A percentile compares a stretch with the other conserved stretches of the same genome.
Conservation (phyloP, 2,888 invertebrate genomes). For the Dichetophora obliterata region DNA sequence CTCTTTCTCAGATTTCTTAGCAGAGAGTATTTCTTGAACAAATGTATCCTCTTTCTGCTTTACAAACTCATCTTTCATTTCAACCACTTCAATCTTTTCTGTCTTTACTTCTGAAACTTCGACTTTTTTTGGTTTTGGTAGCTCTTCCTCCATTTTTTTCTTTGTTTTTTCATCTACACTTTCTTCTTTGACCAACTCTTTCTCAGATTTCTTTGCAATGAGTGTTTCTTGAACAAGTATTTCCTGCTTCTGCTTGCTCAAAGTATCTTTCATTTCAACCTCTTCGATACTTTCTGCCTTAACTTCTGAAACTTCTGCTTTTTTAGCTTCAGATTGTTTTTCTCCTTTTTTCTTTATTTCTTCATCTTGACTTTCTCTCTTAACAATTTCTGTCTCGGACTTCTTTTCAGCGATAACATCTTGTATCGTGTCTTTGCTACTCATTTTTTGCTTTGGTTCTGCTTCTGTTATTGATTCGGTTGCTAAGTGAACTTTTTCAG, state of each 20-base stretch:
- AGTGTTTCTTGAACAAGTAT: neutral
- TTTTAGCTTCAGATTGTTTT: slow-evolving; percentile 43
- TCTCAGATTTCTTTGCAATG: neutral
- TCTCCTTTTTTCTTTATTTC: neutral
- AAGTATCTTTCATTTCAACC: neutral
- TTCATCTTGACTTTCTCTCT: slow-evolving; percentile 18
- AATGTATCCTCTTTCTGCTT: too few relatives aligned
- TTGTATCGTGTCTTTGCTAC: neutral
- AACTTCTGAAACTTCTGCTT: slow-evolving; percentile 47
- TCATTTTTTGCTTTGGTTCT: neutral
- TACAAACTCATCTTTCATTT: slow-evolving; percentile 35
- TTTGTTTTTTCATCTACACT: slow-evolving; percentile 45
- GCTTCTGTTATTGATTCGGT: neutral
- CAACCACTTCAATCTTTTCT: slow-evolving; percentile 39
- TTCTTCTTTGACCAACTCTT: slow-evolving; percentile 49
- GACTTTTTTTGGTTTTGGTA: slow-evolving; percentile 42
- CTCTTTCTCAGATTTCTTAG: neutral
- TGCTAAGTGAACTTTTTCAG: slow-evolving; percentile 16
- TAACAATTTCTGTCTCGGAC: slow-evolving; percentile 13
- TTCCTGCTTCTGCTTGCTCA: slow-evolving; percentile 3
- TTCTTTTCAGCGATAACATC: neutral
- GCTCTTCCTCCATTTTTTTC: slow-evolving; percentile 42
- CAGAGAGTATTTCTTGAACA: too few relatives aligned
- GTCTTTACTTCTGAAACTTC: slow-evolving; percentile 41
- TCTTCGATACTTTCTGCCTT: slow-evolving; percentile 35